Percentiles rank a stretch among this genome's conserved stretches.
phyloP scores from a whole-genome alignment of 2,113 vertebrate genomes.

The Dicentrarchus labrax region DNA sequence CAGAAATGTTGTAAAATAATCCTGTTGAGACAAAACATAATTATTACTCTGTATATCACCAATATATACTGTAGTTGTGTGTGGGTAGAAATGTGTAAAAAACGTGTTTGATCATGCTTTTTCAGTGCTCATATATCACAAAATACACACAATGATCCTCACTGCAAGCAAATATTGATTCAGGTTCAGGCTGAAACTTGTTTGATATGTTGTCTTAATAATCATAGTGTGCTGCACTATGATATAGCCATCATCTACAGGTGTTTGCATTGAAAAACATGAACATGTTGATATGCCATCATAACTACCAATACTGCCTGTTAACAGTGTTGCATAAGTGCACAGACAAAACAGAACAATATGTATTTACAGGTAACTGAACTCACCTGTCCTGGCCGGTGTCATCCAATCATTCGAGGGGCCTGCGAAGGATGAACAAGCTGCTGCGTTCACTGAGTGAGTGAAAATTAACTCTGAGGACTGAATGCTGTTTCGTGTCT shows the following conservation, averaged over 20 bases:
- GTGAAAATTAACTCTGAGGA: conserved; percentile 17
- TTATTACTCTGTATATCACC: not conserved
- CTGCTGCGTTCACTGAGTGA: not conserved
- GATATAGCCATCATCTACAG: conserved; percentile 24
- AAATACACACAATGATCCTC: conserved; percentile 4
- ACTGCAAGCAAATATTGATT: not conserved
- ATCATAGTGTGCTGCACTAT: not conserved
- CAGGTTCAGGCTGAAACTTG: not conserved
- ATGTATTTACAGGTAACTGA: not conserved
- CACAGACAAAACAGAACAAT: not conserved
- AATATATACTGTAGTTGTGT: not conserved
- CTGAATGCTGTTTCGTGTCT: conserved; percentile 42
- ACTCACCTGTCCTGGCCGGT: conserved; percentile 62
- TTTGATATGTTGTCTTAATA: not conserved
- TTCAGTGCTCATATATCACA: not conserved
- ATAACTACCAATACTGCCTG: not conserved
- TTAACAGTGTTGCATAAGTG: not conserved
- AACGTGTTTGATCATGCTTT: not conserved
- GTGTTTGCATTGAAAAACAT: conserved; percentile 47
- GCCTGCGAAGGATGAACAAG: not conserved
- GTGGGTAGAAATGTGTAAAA: not conserved
- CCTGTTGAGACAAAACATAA: conserved; percentile 16
- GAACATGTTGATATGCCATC: not conserved
- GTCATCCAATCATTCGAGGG: not conserved
- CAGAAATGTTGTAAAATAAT: conserved; percentile 11